These are phyloP conservation scores for Tetheella fluctuosa DNA, from an alignment of 2,888 invertebrate species.

Conservation along the genomic window DNA sequence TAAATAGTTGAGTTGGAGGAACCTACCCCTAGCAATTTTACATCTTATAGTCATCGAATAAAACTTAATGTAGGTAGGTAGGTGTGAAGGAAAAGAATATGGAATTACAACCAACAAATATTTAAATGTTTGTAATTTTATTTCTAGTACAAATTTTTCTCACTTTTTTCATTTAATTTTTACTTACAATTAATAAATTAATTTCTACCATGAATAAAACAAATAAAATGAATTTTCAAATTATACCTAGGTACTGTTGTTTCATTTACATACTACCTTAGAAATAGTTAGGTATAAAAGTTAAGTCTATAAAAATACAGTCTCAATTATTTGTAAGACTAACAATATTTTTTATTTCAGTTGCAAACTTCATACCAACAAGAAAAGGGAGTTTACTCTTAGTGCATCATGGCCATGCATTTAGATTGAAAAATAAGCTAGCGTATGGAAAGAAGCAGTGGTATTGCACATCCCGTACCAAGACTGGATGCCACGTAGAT, in stretches of 20 bases:
- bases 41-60: too few species aligned
- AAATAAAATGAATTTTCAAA: not conserved
- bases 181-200: too few species aligned
- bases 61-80: too few species aligned
- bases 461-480: slow-evolving; percentile 72
- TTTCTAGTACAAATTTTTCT: too few species aligned
- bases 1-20: too few species aligned
- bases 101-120: too few species aligned
- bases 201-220: too few species aligned
- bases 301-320: not conserved
- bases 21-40: too few species aligned
- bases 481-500: slow-evolving; percentile 73
- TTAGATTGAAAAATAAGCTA: slow-evolving; percentile 72
- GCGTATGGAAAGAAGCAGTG: slow-evolving; percentile 78
- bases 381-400: slow-evolving; percentile 70
- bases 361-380: slow-evolving; percentile 72
- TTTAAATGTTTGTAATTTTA: too few species aligned
- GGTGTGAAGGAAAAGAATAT: too few species aligned
- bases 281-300: not conserved
- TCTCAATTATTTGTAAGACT: slow-evolving; percentile 11
- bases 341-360: slow-evolving; percentile 52
- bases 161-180: too few species aligned
- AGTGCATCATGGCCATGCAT: slow-evolving; percentile 71
- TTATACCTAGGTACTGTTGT: not conserved
- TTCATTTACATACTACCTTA: slow-evolving; percentile 7